Conservation (phyloP, 2,888 invertebrate genomes). For the Andrena trimmerana region DNA sequence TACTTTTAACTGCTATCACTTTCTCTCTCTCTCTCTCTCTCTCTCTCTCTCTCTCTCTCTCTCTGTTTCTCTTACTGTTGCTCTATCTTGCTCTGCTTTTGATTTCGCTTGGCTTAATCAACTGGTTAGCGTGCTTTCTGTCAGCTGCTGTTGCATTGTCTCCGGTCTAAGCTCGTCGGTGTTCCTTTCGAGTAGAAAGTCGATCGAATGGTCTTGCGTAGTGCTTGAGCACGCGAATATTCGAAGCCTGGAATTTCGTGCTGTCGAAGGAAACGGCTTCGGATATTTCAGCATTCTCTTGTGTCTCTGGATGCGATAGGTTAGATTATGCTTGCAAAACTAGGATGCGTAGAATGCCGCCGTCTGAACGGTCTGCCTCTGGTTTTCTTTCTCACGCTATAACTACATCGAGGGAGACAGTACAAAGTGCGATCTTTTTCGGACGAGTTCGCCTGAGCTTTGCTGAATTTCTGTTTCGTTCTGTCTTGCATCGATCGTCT, state of each 20-base stretch:
- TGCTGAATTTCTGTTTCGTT: conserved; percentile 71
- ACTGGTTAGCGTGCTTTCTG: conserved; percentile 46
- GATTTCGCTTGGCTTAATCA: conserved; percentile 36
- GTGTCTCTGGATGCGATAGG: conserved; percentile 30
- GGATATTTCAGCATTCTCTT: neutral
- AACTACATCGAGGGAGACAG: conserved; percentile 58
- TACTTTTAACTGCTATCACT: conserved; percentile 22
- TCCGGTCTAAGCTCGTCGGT: conserved; percentile 19
- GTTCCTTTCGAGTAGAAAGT: conserved; percentile 1
- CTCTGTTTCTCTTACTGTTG: neutral
- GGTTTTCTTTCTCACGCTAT: conserved; percentile 53
- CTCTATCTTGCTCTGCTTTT: conserved; percentile 17
- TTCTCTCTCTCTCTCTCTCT: conserved; percentile 7
- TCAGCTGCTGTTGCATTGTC: conserved; percentile 19
- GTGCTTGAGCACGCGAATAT: conserved; percentile 42
- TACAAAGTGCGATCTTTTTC: conserved; percentile 41
- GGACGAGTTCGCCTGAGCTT: conserved; percentile 81
- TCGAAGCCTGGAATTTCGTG: conserved; percentile 40
- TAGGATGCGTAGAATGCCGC: neutral
- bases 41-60: conserved; percentile 8
- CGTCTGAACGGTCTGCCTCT: conserved; percentile 37
- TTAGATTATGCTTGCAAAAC: conserved; percentile 12
- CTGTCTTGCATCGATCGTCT: conserved; percentile 46
- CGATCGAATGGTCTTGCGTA: conserved; percentile 24
- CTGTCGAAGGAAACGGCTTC: conserved; percentile 20